A percentile compares a stretch with the other conserved stretches of the same genome.
phyloP scores from a whole-genome alignment of 2,797 vertebrate species.

The Rachycentron canadum region DNA sequence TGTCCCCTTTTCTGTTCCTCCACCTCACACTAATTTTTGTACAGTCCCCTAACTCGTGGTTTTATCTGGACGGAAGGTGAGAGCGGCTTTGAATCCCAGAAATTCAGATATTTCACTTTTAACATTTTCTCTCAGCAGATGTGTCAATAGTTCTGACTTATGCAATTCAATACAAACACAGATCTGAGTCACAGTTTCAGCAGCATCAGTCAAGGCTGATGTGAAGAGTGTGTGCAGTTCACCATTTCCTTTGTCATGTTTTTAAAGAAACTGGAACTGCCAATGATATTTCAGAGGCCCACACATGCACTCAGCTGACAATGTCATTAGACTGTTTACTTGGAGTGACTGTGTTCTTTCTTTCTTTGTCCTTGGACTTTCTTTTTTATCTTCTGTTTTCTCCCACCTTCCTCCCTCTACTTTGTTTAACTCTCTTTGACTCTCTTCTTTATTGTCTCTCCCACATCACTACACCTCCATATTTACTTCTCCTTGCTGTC shows the following conservation, averaged over 20 bases:
- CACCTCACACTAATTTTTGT: too few relatives aligned
- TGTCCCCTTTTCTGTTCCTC: too few relatives aligned
- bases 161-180: too few relatives aligned
- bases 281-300: slow-evolving; percentile 4
- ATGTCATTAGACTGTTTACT: slow-evolving; percentile 30
- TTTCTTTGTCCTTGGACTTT: slow-evolving; percentile 6
- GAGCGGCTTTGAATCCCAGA: too few relatives aligned
- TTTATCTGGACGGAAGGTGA: too few relatives aligned
- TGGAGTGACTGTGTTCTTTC: slow-evolving; percentile 8
- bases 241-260: slow-evolving; percentile 33
- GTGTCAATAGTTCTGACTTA: too few relatives aligned
- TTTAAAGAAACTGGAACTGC: slow-evolving; percentile 24
- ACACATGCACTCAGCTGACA: slow-evolving; percentile 40
- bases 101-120: too few relatives aligned
- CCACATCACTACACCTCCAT: background rate
- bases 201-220: slow-evolving; percentile 26
- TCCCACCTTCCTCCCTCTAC: background rate
- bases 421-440: too few relatives aligned
- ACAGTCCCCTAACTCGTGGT: too few relatives aligned
- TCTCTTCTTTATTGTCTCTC: background rate
- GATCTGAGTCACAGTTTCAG: slow-evolving; percentile 18
- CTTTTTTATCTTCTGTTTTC: slow-evolving; percentile 10
- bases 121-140: too few relatives aligned
- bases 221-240: slow-evolving; percentile 28
- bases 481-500: too few relatives aligned